Percentiles rank a stretch among this genome's conserved stretches.
Evolutionary conservation across 1,140 invertebrate species (phyloP).

Genomic region (Aphis craccivora): DNA sequence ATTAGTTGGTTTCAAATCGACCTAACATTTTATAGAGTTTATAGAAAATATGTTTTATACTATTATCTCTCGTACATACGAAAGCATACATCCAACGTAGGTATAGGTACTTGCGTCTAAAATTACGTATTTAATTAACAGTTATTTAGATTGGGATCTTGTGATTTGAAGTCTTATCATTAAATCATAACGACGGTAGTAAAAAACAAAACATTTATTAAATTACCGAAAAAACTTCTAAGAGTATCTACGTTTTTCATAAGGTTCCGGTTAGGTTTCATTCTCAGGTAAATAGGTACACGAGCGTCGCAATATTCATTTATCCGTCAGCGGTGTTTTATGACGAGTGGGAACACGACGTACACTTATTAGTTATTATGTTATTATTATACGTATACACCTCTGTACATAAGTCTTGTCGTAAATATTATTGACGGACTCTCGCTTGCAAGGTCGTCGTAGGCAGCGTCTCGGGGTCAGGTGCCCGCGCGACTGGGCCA

Average conservation of each 20-base stretch:
- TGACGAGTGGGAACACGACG: not conserved
- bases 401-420: not conserved
- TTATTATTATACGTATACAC: not conserved
- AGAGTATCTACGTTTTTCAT: not conserved
- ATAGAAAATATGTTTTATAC: too few species aligned
- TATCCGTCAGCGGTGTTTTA: not conserved
- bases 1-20: too few species aligned
- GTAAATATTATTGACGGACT: not conserved
- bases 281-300: not conserved
- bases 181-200: not conserved
- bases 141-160: too few species aligned
- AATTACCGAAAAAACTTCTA: not conserved
- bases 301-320: not conserved
- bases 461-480: constrained; percentile 25
- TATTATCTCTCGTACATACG: too few species aligned
- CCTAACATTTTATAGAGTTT: too few species aligned
- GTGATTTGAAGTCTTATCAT: too few species aligned
- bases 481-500: not conserved
- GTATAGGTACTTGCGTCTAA: too few species aligned
- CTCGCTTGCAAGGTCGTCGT: constrained; percentile 44
- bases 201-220: too few species aligned
- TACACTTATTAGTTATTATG: not conserved
- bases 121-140: too few species aligned
- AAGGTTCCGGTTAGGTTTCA: constrained; percentile 12
- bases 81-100: too few species aligned